Evolutionary conservation across 2,888 invertebrate genomes (phyloP), one percentile per base, ranked within the genome.

Genomic region (Caenorhabditis sp.): DNA sequence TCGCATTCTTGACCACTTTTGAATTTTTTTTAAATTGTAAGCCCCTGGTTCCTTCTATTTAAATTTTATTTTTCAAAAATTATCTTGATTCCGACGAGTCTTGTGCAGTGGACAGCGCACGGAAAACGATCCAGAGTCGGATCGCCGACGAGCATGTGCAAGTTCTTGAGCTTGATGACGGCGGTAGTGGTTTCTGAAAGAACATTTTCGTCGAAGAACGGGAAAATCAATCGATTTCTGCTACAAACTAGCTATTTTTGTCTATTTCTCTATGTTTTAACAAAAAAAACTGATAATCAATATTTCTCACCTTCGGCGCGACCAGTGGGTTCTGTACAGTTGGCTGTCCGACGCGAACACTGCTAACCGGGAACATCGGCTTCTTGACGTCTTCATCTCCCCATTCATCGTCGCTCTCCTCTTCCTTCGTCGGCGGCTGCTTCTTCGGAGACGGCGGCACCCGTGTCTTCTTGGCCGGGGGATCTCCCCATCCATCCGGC

Each of bases 71-170:
- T 67, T 2, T 0, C 20, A 9, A 58, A 58, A 2, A 74, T 47
- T 20, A 20, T 1, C 2, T n/a, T 15, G 6, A 67, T 20, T 26
- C 74, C 74, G 20, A 50, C 2, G 24, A 37, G 24, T 8, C 74
- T 50, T 32, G 47, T 20, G 9, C 65, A 60, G 20, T 60, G 55
- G n/a, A 74, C 51, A 37, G 51, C 50, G n/a, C 74, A 74, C 22
- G 65, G 58, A 22, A 40, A 74, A 6, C 28, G 35, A 0, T 67
- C 60, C 5, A 74, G 37, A 2, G 58, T 26, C 22, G 65, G 55
- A 1, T 67, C 51, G 5, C 0, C 22, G 1, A 60, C 9, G 2
- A 53, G 60, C 18, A 60, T 37, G 60, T 58, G 65, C 18, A 74
- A 60, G 15, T 58, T 28, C 20, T 60, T 74, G 26, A 74, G 58